Percentiles rank a stretch among this genome's conserved stretches.
phyloP scores from a whole-genome alignment of 1,140 invertebrate genomes.

The Drosophila lacteicornis region DNA sequence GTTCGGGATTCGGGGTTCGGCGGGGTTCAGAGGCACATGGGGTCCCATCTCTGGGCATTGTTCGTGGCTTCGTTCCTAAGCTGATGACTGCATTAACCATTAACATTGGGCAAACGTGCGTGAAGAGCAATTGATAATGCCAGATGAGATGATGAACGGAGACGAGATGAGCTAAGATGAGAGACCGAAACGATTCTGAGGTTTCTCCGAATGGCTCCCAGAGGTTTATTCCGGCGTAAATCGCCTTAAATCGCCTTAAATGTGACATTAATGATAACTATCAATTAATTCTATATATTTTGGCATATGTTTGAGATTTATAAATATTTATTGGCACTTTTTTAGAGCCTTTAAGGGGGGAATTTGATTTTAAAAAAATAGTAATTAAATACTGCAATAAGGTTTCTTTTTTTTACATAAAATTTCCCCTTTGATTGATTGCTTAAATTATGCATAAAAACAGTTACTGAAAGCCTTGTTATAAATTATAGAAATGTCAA shows the following conservation, averaged over 20 bases:
- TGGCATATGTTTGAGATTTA: slow-evolving; percentile 2
- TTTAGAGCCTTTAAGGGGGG: no score
- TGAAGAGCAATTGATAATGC: slow-evolving; percentile 51
- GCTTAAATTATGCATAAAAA: background rate
- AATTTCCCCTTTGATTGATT: no score
- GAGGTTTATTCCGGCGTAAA: background rate
- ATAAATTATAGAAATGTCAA: background rate
- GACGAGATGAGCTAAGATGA: slow-evolving; percentile 1
- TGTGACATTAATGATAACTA: slow-evolving; percentile 6
- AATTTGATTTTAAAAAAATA: no score
- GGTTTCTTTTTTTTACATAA: no score
- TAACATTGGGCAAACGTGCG: slow-evolving; percentile 48
- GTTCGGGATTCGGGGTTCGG: slow-evolving; percentile 17
- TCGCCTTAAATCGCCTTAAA: slow-evolving; percentile 14
- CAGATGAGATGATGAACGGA: slow-evolving; percentile 30
- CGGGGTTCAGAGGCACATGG: background rate
- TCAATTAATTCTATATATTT: background rate
- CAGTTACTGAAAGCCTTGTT: no score
- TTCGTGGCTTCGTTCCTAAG: slow-evolving; percentile 5
- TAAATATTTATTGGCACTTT: no score
- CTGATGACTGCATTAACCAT: slow-evolving; percentile 56
- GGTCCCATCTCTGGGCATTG: slow-evolving; percentile 6
- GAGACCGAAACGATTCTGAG: slow-evolving; percentile 1
- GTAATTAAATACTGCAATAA: no score
- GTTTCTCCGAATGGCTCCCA: slow-evolving; percentile 10